Conservation (phyloP, 2,888 invertebrate genomes). For the Microdon myrmicae region DNA sequence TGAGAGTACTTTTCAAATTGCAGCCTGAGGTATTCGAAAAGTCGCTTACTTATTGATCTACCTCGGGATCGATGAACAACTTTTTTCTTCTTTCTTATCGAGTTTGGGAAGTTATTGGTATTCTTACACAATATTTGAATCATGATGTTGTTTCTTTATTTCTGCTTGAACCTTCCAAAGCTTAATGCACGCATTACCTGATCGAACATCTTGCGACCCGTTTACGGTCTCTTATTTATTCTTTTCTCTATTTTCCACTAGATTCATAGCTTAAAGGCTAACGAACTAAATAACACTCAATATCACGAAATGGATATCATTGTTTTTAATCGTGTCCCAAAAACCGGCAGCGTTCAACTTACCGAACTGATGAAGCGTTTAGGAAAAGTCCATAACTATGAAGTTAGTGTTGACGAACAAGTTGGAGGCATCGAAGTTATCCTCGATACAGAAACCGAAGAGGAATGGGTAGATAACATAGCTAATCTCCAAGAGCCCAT, state of each 20-base stretch:
- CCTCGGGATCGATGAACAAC: too few species aligned
- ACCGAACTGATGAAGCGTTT: constrained; percentile 59
- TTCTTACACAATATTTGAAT: too few species aligned
- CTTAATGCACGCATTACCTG: too few species aligned
- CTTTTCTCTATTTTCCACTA: constrained; percentile 45
- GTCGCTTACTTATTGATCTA: too few species aligned
- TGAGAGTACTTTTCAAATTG: too few species aligned
- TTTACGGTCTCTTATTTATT: background rate
- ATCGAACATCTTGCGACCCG: too few species aligned
- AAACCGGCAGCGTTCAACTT: constrained; percentile 61
- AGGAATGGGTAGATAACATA: constrained; percentile 59
- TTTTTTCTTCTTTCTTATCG: too few species aligned
- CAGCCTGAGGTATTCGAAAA: too few species aligned
- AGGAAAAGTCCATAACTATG: constrained; percentile 58
- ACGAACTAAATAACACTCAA: constrained; percentile 82
- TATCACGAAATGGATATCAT: constrained; percentile 78
- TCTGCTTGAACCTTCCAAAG: too few species aligned
- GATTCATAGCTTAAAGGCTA: constrained; percentile 73
- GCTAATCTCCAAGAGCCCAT: constrained; percentile 58
- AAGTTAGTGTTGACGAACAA: constrained; percentile 60
- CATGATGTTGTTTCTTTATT: too few species aligned
- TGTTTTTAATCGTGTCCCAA: constrained; percentile 69
- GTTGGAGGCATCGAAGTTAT: constrained; percentile 56
- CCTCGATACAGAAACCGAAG: constrained; percentile 54
- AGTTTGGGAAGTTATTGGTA: too few species aligned